Percentiles rank a stretch among this genome's conserved stretches.
Evolutionary conservation across 2,797 vertebrate genomes (phyloP).

Genomic region (Muraenolepis orangiensis): DNA sequence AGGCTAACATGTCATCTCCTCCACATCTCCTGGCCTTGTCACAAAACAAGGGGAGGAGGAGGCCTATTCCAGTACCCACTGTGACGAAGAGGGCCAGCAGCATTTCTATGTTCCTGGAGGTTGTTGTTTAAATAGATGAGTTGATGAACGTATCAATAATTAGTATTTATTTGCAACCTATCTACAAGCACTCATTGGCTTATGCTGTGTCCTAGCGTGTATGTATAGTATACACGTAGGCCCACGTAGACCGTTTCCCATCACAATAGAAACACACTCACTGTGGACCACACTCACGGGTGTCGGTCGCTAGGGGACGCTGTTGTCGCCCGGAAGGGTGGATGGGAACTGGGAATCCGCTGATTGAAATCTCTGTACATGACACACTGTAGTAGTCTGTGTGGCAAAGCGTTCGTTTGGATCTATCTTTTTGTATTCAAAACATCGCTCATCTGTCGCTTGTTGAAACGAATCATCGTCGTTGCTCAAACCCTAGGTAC

Average conservation of each 20-base stretch:
- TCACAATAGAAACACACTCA: neutral
- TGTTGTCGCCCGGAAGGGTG: constrained; percentile 64
- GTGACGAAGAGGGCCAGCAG: too few relatives aligned
- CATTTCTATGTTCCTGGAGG: neutral
- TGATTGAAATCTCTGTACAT: neutral
- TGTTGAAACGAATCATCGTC: neutral
- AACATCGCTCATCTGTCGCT: neutral
- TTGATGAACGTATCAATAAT: neutral
- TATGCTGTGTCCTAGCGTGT: neutral
- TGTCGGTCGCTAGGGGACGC: constrained; percentile 64
- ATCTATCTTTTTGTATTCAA: neutral
- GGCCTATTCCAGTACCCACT: neutral
- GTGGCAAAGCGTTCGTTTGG: neutral
- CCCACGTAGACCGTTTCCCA: neutral
- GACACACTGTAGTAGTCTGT: neutral
- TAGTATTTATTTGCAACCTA: neutral
- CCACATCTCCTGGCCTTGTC: neutral
- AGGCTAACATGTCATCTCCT: neutral
- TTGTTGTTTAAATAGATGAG: neutral
- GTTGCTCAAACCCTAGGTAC: neutral
- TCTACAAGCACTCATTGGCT: neutral
- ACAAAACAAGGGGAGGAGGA: neutral
- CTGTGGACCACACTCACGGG: neutral
- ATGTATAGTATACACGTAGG: neutral
- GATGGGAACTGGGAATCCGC: constrained; percentile 7